Percentiles rank a stretch among this genome's conserved stretches.
Evolutionary conservation across 2,113 vertebrate species (phyloP).

Genomic region (Pogona vitticeps): DNA sequence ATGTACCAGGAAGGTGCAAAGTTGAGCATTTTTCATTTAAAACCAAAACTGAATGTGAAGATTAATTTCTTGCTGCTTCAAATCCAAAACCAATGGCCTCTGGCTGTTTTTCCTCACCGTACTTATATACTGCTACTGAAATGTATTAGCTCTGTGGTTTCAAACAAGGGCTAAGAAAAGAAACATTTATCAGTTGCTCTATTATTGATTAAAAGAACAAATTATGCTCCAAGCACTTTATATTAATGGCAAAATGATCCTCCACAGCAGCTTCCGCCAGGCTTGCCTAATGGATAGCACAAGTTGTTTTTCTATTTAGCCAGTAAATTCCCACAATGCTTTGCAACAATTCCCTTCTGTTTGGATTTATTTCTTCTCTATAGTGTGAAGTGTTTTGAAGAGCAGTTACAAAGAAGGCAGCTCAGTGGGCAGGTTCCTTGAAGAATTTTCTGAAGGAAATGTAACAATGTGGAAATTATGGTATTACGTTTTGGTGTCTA

Average conservation of each 20-base stretch:
- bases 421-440: not conserved
- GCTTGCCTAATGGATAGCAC: conserved; percentile 20
- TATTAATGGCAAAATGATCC: conserved; percentile 11
- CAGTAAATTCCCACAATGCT: not conserved
- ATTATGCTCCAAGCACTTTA: conserved; percentile 1
- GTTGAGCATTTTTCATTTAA: conserved; percentile 39
- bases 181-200: conserved; percentile 26
- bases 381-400: conserved; percentile 12
- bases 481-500: not conserved
- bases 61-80: conserved; percentile 20
- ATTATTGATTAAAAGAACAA: conserved; percentile 32
- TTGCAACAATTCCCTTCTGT: conserved; percentile 15
- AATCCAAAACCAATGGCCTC: conserved; percentile 7
- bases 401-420: not conserved
- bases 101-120: not conserved
- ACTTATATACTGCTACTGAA: not conserved
- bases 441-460: not conserved
- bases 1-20: conserved; percentile 14
- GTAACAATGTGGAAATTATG: conserved; percentile 8
- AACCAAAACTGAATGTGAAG: conserved; percentile 26
- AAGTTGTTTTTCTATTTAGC: conserved; percentile 1
- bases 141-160: conserved; percentile 26
- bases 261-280: conserved; percentile 21
- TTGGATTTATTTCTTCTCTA: conserved; percentile 43
- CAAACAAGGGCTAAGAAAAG: conserved; percentile 37